A percentile compares a stretch with the other conserved stretches of the same genome.
phyloP scores from a whole-genome alignment of 1,140 invertebrate genomes.

The Thaumatotibia leucotreta region DNA sequence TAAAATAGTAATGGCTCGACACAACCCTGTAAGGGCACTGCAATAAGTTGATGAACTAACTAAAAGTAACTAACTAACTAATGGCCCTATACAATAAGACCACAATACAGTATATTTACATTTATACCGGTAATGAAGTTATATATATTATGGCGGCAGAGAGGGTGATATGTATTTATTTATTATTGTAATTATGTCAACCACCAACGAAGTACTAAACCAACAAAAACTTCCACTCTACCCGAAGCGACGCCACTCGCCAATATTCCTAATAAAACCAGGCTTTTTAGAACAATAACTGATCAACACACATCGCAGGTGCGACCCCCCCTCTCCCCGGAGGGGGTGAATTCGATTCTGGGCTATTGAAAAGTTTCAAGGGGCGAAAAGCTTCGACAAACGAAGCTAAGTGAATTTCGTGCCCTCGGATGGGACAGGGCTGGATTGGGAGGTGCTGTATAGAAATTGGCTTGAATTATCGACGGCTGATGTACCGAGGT shows the following conservation, averaged over 20 bases:
- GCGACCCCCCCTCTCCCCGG: constrained; percentile 11
- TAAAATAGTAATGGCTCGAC: too few relatives aligned
- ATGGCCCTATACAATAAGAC: too few relatives aligned
- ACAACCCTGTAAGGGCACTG: too few relatives aligned
- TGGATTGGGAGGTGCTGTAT: constrained; percentile 28
- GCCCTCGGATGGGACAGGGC: constrained; percentile 54
- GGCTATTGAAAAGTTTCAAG: constrained; percentile 75
- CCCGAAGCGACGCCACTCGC: not conserved
- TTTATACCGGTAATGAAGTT: too few relatives aligned
- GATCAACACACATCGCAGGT: constrained; percentile 9
- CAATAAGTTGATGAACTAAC: too few relatives aligned
- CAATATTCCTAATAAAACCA: not conserved
- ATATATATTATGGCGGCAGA: too few relatives aligned
- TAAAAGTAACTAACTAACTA: too few relatives aligned
- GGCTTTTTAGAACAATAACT: not conserved
- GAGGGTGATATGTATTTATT: too few relatives aligned
- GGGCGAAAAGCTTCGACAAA: constrained; percentile 75
- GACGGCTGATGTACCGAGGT: not conserved
- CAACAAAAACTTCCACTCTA: too few relatives aligned
- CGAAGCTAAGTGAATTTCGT: constrained; percentile 74
- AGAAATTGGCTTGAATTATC: not conserved
- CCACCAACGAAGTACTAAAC: too few relatives aligned
- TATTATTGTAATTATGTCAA: too few relatives aligned
- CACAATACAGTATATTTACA: too few relatives aligned
- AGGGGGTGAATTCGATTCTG: constrained; percentile 64